Evolutionary conservation across 1,140 invertebrate genomes (phyloP), one percentile per base, ranked within the genome.

Genomic region (Agrypnia vestita): DNA sequence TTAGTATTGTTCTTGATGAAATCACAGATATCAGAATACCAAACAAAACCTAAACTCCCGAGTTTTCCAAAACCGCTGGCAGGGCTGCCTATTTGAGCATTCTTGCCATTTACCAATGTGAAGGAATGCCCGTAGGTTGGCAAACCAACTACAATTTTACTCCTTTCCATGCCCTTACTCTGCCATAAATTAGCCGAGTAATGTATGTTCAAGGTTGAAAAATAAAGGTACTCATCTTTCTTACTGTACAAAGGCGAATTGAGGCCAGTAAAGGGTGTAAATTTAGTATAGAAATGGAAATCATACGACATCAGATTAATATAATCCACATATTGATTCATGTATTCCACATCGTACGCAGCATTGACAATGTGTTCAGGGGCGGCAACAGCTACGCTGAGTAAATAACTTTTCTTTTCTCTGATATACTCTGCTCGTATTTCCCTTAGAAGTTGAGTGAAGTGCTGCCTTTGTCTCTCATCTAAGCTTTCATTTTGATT

Each of bases 271-370:
- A 96, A 92, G 6, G 96, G 96, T 17, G 93, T 93, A 80, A 93
- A 92, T 85, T 91, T 90, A 4, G 92, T 91, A 84, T 92, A 97
- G 82, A 93, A 94, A 86, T 97, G 96, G 84, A 93, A 97, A 86
- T 98, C 96, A 85, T 98, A 98, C 0, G 94, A 91, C 96, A 97
- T 97, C 4, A 98, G 84, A 86, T 96, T 97, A 0, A 97, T 91
- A 90, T 93, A 97, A 86, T 97, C 96, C 3, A 95, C 91, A 86
- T 94, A 97, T 90, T 93, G 88, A 79, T 95, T 95, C 75, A 97
- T 90, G 86, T 93, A 90, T 19, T 91, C 88, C 46, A 97, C 91
- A 85, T 96, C 92, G 86, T 97, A 97, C 11, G 94, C 92, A 72
- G 91, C 89, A 85, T 94, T 92, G 4, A 96, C 90, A 59, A 97